Evolutionary conservation across 2,888 invertebrate species (phyloP), one percentile per base, ranked within the genome.

Genomic region (Polyploca ridens): DNA sequence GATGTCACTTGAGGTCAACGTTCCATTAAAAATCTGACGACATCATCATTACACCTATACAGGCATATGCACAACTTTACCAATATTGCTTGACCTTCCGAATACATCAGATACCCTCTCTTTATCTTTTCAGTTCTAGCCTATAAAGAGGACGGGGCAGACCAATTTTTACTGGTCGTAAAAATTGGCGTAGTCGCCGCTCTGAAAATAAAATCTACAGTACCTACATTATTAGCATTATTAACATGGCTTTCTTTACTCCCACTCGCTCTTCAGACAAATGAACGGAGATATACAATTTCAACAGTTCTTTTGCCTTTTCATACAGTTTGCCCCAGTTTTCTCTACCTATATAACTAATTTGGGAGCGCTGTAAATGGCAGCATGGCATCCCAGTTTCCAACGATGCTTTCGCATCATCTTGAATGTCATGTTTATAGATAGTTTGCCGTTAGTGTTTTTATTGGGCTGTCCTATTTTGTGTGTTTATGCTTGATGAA

Each of bases 151-250:
- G 62, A 71, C 62, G 67, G 61, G 69, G 68, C 71, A 73, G 80
- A 63, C 77, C 81, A 59, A 61, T 16, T 33, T 70, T 66, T 59
- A 69, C 38, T 78, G 82, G 85, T 64, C 67, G 35, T 35, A 59
- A 72, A 78, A 79, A 80, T 83, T 80, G 82, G 84, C 85, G 71
- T 83, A 80, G 78, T 74, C 67, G 68, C 71, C 19, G 68, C 71
- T 75, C 78, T 79, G 66, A 75, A 85, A 86, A 85, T 87, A 86
- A 41, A 61, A 78, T 80, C 74, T 71, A 74, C 76, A 61, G 69
- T 78, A 77, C 35, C 1, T 35, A 35, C 78, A 75, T 81, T 83
- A 81, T 81, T 80, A 83, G 78, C 77, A 67, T 77, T 84, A 85
- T 81, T 83, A 83, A 81, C 76, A 77, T 81, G 73, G 77, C 69